Conservation (phyloP, 35 echinoderm and acorn worm genomes). For the Amphiura filiformis region DNA sequence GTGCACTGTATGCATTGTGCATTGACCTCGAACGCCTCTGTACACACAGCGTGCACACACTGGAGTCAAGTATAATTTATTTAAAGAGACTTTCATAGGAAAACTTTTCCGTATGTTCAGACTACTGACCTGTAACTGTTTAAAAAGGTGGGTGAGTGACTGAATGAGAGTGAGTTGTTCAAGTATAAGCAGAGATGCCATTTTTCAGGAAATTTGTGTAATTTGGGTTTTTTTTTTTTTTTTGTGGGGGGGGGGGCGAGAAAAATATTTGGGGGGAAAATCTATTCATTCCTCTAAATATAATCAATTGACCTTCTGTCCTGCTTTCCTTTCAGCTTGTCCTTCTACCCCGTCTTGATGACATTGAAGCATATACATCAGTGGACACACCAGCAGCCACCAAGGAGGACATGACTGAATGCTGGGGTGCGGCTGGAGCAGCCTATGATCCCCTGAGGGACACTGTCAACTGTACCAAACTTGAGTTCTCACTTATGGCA, state of each 20-base stretch:
- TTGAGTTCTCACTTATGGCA: slow-evolving; percentile 79
- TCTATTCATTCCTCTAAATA: not conserved
- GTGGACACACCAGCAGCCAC: slow-evolving; percentile 19
- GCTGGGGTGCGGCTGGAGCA: slow-evolving; percentile 38
- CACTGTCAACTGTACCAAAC: slow-evolving; percentile 31
- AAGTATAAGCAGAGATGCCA: not conserved
- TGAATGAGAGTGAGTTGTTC: not conserved
- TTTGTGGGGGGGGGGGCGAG: not conserved
- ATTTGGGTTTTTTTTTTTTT: not conserved
- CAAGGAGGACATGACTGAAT: slow-evolving; percentile 24
- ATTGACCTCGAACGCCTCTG: no score
- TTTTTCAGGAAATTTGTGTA: not conserved
- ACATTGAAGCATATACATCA: slow-evolving; percentile 45
- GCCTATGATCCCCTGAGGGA: not conserved
- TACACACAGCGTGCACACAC: no score
- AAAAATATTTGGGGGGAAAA: no score
- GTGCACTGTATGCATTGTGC: no score
- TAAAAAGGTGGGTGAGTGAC: no score
- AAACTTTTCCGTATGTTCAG: no score
- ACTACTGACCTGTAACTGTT: no score
- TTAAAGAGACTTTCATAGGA: no score
- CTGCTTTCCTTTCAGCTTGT: slow-evolving; percentile 52
- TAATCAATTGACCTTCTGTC: not conserved
- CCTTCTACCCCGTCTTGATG: slow-evolving; percentile 49
- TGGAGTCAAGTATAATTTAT: no score